A percentile compares a stretch with the other conserved stretches of the same genome.
phyloP scores from a whole-genome alignment of 2,113 vertebrate species.

The Dascyllus trimaculatus region DNA sequence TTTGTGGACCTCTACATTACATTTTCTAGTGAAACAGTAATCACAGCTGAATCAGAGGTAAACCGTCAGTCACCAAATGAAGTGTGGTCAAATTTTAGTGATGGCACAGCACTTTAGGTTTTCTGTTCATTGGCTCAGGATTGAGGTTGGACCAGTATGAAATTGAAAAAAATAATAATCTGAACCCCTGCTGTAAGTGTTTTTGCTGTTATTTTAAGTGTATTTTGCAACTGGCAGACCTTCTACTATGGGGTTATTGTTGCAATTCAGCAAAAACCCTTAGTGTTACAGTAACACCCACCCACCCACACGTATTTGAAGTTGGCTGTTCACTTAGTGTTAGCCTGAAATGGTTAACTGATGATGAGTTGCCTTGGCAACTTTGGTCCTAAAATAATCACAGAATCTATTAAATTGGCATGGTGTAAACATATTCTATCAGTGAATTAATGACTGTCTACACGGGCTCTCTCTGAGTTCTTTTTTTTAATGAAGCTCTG shows the following conservation, averaged over 20 bases:
- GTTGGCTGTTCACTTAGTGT: slow-evolving; percentile 51
- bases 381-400: slow-evolving; percentile 59
- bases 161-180: not conserved
- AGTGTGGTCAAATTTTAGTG: not conserved
- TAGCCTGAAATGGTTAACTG: slow-evolving; percentile 32
- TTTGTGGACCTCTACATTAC: not conserved
- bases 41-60: not conserved
- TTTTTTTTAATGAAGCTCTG: slow-evolving; percentile 19
- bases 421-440: slow-evolving; percentile 16
- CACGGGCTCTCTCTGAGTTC: not conserved
- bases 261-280: slow-evolving; percentile 33
- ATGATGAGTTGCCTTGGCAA: slow-evolving; percentile 54
- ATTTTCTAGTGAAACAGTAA: not conserved
- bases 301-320: slow-evolving; percentile 18
- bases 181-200: slow-evolving; percentile 19
- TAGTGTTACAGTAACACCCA: slow-evolving; percentile 29
- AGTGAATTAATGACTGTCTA: slow-evolving; percentile 36
- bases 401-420: slow-evolving; percentile 46
- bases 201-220: slow-evolving; percentile 28
- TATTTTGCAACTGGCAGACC: slow-evolving; percentile 45
- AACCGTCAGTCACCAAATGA: not conserved
- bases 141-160: slow-evolving; percentile 1
- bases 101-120: not conserved
- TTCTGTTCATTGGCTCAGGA: slow-evolving; percentile 1
- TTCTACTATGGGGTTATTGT: slow-evolving; percentile 18